Conservation (phyloP, 2,113 vertebrate species). For the Crotophaga sulcirostris region DNA sequence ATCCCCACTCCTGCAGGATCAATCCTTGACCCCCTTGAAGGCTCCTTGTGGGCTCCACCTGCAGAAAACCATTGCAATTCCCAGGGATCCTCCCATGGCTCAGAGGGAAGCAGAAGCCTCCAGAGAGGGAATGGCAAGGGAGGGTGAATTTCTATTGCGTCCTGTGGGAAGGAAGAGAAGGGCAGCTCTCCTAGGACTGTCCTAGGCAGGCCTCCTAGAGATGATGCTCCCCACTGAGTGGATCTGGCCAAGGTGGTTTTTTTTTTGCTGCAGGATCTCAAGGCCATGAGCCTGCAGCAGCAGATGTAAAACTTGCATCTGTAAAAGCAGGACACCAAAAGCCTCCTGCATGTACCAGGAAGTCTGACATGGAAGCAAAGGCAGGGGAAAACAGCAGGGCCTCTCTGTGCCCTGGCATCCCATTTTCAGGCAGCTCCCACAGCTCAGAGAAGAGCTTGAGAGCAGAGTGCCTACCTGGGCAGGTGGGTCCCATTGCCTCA, state of each 20-base stretch:
- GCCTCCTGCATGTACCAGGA: background rate
- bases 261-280: background rate
- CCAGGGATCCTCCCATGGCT: background rate
- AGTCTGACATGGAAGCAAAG: background rate
- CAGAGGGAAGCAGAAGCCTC: background rate
- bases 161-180: background rate
- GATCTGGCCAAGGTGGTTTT: background rate
- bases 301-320: background rate
- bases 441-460: background rate
- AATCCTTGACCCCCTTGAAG: background rate
- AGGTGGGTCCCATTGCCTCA: background rate
- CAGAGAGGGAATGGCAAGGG: background rate
- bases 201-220: background rate
- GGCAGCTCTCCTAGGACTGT: background rate
- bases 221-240: background rate
- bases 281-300: accelerated
- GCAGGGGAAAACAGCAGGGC: background rate
- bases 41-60: background rate
- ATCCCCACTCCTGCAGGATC: background rate
- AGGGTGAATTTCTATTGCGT: background rate
- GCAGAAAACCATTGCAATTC: background rate
- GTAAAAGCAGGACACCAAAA: background rate
- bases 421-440: background rate
- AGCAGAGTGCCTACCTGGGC: background rate
- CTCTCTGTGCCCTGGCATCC: background rate